Percentiles rank a stretch among this genome's conserved stretches.
These are phyloP conservation scores for Sebastes oblongus DNA, from an alignment of 2,797 vertebrate species.

Conservation along the genomic window DNA sequence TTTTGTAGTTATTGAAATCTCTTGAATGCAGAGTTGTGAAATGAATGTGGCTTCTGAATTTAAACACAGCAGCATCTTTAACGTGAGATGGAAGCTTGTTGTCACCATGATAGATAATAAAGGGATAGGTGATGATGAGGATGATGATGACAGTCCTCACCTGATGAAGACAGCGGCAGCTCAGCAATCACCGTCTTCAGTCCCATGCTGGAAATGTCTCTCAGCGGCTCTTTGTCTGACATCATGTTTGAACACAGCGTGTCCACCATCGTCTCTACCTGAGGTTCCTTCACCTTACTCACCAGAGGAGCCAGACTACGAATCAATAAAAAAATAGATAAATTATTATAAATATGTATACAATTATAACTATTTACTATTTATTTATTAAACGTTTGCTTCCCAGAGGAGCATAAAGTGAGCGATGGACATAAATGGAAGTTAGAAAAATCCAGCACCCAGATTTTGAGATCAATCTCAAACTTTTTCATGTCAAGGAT, in stretches of 20 bases:
- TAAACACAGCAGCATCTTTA: not conserved
- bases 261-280: slow-evolving; percentile 96
- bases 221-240: slow-evolving; percentile 93
- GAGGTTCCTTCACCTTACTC: slow-evolving; percentile 95
- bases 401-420: too few species aligned
- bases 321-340: slow-evolving; percentile 3
- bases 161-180: slow-evolving; percentile 88
- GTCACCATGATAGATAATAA: too few species aligned
- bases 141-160: slow-evolving; percentile 64
- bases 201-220: slow-evolving; percentile 96
- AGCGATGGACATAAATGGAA: too few species aligned
- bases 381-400: too few species aligned
- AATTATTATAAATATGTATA: too few species aligned
- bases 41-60: not conserved
- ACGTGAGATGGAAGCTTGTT: too few species aligned
- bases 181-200: slow-evolving; percentile 93
- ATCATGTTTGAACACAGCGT: slow-evolving; percentile 92
- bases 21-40: not conserved
- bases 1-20: not conserved
- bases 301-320: slow-evolving; percentile 92
- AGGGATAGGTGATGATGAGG: too few species aligned
- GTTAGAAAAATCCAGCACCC: too few species aligned
- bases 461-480: too few species aligned
- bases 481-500: too few species aligned
- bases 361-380: too few species aligned